Conservation (phyloP, 1,140 invertebrate genomes). For the Apis dorsata region DNA sequence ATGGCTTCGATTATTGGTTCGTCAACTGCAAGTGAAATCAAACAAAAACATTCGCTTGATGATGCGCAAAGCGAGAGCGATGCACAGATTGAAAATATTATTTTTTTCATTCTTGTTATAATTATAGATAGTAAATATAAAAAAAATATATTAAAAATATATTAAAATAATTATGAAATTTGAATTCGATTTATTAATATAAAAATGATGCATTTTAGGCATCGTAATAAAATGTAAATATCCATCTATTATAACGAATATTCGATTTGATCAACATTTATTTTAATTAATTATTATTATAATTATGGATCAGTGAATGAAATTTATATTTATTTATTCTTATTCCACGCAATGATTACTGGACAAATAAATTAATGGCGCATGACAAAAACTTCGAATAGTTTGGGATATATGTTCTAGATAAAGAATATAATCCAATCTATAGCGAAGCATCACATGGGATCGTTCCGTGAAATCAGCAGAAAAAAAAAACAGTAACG, state of each 20-base stretch:
- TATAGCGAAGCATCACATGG: slow-evolving; percentile 16
- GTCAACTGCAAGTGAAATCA: slow-evolving; percentile 43
- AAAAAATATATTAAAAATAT: not conserved
- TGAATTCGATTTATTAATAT: not conserved
- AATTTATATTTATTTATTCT: not conserved
- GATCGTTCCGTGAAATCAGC: slow-evolving; percentile 4
- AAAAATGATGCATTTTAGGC: not conserved
- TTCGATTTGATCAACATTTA: slow-evolving; percentile 14
- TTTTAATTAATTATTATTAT: slow-evolving; percentile 5
- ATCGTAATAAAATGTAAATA: slow-evolving; percentile 5
- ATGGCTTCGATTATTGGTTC: slow-evolving; percentile 49
- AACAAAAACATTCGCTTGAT: slow-evolving; percentile 31
- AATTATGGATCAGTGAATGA: not conserved
- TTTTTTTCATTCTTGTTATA: not conserved
- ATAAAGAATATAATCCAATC: slow-evolving; percentile 34
- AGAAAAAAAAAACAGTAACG: slow-evolving; percentile 8
- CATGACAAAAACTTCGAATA: not conserved
- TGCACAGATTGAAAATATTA: slow-evolving; percentile 8
- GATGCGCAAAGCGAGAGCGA: not conserved
- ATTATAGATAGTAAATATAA: too few species aligned
- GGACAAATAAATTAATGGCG: not conserved
- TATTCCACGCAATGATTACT: not conserved
- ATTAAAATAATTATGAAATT: not conserved
- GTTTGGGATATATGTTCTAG: not conserved
- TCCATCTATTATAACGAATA: not conserved